Percentiles rank a stretch among this genome's conserved stretches.
Evolutionary conservation across 2,888 invertebrate genomes (phyloP).

Genomic region (Vesta saturnalis): DNA sequence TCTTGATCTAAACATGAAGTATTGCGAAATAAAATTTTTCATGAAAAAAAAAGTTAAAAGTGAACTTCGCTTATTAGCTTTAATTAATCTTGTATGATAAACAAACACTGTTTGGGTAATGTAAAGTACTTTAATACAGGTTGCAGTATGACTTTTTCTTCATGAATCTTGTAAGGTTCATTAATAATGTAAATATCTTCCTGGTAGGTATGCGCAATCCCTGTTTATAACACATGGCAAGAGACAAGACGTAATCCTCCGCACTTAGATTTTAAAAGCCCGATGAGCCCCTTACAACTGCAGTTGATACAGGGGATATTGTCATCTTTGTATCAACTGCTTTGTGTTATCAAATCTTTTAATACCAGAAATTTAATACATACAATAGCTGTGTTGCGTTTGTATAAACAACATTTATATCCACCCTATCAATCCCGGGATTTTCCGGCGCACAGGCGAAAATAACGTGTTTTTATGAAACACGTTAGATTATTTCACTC

Average conservation of each 20-base stretch:
- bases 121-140: neutral
- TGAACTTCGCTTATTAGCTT: neutral
- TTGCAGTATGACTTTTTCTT: neutral
- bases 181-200: neutral
- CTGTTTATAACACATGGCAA: neutral
- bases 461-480: too few species aligned
- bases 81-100: neutral
- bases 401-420: too few species aligned
- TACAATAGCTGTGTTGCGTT: too few species aligned
- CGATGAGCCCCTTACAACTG: neutral
- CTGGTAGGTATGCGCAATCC: neutral
- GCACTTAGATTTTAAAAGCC: conserved; percentile 4
- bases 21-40: neutral
- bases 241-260: neutral
- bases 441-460: too few species aligned
- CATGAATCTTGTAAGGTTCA: neutral
- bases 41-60: neutral
- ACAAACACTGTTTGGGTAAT: neutral
- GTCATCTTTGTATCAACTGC: neutral
- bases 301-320: neutral
- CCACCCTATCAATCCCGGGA: too few species aligned
- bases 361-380: too few species aligned
- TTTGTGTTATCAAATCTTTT: neutral
- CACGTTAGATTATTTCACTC: too few species aligned
- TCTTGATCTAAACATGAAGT: neutral